These are phyloP conservation scores for Tor tambroides DNA, from an alignment of 2,113 vertebrate species.

Conservation along the genomic window DNA sequence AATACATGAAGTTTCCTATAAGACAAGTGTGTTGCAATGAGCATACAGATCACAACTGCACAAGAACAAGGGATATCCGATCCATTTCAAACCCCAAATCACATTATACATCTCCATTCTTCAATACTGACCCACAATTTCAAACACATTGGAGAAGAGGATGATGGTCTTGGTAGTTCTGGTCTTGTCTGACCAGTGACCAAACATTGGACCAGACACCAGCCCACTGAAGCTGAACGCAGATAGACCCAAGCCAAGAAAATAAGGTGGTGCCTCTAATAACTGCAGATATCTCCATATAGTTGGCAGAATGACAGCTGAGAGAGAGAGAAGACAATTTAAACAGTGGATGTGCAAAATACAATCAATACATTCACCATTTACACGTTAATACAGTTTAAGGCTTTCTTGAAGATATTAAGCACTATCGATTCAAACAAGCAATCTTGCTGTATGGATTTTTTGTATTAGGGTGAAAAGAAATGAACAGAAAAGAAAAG, in stretches of 20 bases:
- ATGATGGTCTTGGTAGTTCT: conserved; percentile 78
- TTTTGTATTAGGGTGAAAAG: neutral
- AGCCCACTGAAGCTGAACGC: conserved; percentile 83
- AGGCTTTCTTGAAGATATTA: neutral
- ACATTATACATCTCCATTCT: neutral
- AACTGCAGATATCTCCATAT: conserved; percentile 84
- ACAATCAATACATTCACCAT: neutral
- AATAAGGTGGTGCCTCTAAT: conserved; percentile 81
- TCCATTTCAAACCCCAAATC: neutral
- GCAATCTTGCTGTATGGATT: neutral
- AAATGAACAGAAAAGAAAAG: conserved; percentile 33
- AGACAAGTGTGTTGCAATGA: neutral
- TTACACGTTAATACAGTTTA: conserved; percentile 1
- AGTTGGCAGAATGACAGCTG: conserved; percentile 85
- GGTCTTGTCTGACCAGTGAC: conserved; percentile 79
- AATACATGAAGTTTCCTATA: conserved; percentile 85
- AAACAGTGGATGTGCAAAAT: neutral
- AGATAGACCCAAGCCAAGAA: conserved; percentile 81
- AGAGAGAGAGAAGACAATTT: neutral
- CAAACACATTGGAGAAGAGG: conserved; percentile 82
- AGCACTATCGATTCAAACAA: neutral
- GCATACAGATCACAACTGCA: neutral
- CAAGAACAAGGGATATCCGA: neutral
- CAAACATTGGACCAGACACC: conserved; percentile 79
- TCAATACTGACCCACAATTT: conserved; percentile 79